These are phyloP conservation scores for Eupithecia vulgata DNA, from an alignment of 2,888 invertebrate species.

Conservation along the genomic window DNA sequence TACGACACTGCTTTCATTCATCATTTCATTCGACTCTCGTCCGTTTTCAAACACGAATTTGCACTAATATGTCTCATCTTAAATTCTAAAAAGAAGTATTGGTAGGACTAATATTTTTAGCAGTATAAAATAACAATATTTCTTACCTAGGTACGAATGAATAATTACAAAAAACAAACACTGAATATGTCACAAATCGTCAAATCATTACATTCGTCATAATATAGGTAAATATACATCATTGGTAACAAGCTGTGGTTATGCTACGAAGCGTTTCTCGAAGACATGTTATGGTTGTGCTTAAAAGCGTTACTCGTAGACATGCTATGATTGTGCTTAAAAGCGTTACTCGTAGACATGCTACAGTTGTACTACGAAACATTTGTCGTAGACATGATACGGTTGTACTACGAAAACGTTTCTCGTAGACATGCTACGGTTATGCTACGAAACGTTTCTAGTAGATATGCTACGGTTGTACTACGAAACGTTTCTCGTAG, in stretches of 20 bases:
- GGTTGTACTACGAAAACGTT: too few relatives aligned
- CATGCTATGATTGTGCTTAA: background rate
- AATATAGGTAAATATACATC: too few relatives aligned
- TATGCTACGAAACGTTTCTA: background rate
- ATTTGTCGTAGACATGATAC: too few relatives aligned
- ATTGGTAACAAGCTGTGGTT: background rate
- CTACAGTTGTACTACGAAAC: too few relatives aligned
- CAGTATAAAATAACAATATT: background rate
- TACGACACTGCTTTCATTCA: background rate
- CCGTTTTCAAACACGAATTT: background rate
- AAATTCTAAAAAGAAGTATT: background rate
- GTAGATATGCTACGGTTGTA: background rate
- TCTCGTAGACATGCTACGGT: background rate
- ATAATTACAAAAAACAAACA: background rate
- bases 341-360: too few relatives aligned
- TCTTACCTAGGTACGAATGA: background rate
- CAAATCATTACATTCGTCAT: too few relatives aligned
- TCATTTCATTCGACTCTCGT: background rate
- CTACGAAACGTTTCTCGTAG: background rate
- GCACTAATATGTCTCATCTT: background rate
- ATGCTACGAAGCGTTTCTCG: background rate
- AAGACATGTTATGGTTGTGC: background rate
- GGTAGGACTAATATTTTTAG: background rate
- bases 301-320: background rate
- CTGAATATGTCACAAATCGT: background rate